Conservation (phyloP, 2,888 invertebrate genomes). For the Pristionchus mayeri region DNA sequence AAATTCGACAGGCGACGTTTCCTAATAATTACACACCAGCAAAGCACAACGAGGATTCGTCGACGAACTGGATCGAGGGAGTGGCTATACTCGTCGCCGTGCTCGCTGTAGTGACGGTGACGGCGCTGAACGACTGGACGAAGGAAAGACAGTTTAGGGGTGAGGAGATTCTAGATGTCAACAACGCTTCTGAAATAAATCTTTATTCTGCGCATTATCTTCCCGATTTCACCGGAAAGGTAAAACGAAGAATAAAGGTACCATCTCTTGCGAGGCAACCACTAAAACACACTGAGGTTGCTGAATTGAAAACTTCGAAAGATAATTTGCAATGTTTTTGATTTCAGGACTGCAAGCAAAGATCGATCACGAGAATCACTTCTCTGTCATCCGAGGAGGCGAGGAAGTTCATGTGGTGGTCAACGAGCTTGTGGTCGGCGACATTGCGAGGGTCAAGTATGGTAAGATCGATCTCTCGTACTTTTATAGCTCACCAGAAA, state of each 20-base stretch:
- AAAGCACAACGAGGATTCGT: conserved; percentile 81
- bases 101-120: conserved; percentile 90
- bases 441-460: conserved; percentile 90
- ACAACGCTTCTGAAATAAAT: too few species aligned
- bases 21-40: background rate
- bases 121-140: conserved; percentile 99
- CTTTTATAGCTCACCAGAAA: background rate
- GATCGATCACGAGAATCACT: conserved; percentile 99
- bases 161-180: background rate
- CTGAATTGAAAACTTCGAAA: background rate
- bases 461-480: conserved; percentile 78
- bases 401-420: conserved; percentile 95
- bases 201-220: too few species aligned
- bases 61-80: conserved; percentile 99
- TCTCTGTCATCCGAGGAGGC: conserved; percentile 92
- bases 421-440: conserved; percentile 97
- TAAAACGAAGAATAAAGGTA: too few species aligned
- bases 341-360: conserved; percentile 81
- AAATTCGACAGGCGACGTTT: background rate
- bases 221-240: background rate
- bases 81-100: conserved; percentile 98
- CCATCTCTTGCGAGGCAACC: background rate
- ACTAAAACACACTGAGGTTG: background rate
- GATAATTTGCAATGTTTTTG: background rate
- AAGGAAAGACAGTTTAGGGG: conserved; percentile 99